phyloP scores from a whole-genome alignment of 1,140 invertebrate species.

The Dendrolimus kikuchii region DNA sequence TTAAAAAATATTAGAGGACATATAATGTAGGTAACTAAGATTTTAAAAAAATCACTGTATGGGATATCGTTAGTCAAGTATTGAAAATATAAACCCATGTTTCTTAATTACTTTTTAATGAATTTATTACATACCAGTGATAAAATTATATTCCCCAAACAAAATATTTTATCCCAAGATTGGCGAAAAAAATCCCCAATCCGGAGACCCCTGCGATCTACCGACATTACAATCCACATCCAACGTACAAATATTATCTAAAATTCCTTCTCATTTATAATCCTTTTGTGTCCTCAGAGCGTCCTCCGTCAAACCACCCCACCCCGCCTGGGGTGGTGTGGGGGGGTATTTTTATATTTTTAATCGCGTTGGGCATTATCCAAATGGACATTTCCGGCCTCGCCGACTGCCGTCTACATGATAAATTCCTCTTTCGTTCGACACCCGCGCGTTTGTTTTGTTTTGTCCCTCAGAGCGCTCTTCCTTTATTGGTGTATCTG shows the following conservation, averaged over 20 bases:
- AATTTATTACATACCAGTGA: no score
- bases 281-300: constrained; percentile 71
- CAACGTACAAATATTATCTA: constrained; percentile 72
- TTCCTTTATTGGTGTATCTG: constrained; percentile 51
- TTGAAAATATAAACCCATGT: no score
- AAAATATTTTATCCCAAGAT: no score
- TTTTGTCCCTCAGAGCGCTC: constrained; percentile 47
- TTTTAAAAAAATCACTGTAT: no score
- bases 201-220: constrained; percentile 9
- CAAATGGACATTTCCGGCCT: constrained; percentile 68
- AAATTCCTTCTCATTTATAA: constrained; percentile 73
- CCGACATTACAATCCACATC: constrained; percentile 68
- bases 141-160: no score
- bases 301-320: constrained; percentile 59
- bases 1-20: no score
- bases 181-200: no score
- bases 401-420: constrained; percentile 61
- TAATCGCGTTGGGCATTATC: constrained; percentile 71
- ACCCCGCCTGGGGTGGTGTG: constrained; percentile 31
- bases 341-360: constrained; percentile 71
- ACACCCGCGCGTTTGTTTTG: constrained; percentile 59
- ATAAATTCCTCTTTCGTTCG: constrained; percentile 70
- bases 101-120: no score
- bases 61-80: no score
- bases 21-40: no score